Percentiles rank a stretch among this genome's conserved stretches.
phyloP scores from a whole-genome alignment of 2,113 vertebrate species.

The Siniperca chuatsi region DNA sequence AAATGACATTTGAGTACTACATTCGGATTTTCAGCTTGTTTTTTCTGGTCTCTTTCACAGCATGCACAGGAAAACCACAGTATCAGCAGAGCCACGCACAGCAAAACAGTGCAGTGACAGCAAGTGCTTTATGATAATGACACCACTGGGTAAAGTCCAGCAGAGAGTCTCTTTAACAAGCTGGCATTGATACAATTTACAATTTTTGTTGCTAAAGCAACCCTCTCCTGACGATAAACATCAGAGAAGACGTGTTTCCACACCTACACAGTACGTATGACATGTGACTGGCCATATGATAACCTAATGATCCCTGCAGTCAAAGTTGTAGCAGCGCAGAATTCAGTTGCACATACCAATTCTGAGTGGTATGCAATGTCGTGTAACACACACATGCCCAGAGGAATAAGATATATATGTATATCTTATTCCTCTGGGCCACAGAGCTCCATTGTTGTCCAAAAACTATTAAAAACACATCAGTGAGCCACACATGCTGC shows the following conservation, averaged over 20 bases:
- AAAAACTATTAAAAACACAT: too few species aligned
- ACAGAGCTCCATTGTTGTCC: too few species aligned
- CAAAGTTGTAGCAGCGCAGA: background rate
- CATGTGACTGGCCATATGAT: background rate
- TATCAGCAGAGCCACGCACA: background rate
- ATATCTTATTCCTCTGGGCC: too few species aligned
- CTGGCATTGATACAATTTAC: background rate
- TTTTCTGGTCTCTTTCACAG: background rate
- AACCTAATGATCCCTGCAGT: background rate
- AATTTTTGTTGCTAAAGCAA: background rate
- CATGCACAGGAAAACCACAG: conserved; percentile 54
- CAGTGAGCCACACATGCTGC: too few species aligned
- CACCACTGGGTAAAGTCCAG: conserved; percentile 21
- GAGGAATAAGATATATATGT: background rate
- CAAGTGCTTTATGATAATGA: background rate
- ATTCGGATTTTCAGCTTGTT: background rate
- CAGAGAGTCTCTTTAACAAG: background rate
- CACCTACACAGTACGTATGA: background rate
- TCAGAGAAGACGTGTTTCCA: background rate
- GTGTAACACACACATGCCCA: background rate
- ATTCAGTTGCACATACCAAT: background rate
- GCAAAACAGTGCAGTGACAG: background rate
- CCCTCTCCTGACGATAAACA: background rate
- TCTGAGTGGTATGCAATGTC: background rate
- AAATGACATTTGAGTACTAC: background rate